A percentile compares a stretch with the other conserved stretches of the same genome.
phyloP scores from a whole-genome alignment of 2,888 invertebrate species.

The Brachylomia viminalis region DNA sequence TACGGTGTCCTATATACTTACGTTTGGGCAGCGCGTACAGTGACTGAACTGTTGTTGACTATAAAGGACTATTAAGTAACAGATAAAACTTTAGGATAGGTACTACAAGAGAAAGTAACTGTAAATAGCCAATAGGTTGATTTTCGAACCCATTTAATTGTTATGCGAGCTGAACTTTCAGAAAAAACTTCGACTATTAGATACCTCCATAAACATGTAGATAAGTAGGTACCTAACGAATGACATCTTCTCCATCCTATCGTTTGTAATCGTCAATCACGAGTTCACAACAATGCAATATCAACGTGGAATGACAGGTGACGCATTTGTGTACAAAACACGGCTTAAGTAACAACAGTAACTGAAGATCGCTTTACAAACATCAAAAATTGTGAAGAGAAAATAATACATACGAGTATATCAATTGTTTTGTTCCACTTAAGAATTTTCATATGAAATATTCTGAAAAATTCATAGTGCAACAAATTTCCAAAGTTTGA shows the following conservation, averaged over 20 bases:
- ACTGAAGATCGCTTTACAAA: conserved; percentile 22
- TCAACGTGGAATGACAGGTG: conserved; percentile 54
- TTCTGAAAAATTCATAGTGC: too few relatives aligned
- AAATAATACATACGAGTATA: neutral
- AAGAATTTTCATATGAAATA: too few relatives aligned
- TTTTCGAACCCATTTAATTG: conserved; percentile 6
- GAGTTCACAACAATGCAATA: conserved; percentile 42
- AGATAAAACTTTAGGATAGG: conserved; percentile 1
- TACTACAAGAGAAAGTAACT: conserved; percentile 4
- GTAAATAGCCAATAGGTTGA: conserved; percentile 3
- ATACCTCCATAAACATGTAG: neutral
- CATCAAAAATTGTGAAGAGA: conserved; percentile 16
- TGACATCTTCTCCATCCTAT: conserved; percentile 27
- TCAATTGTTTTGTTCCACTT: conserved; percentile 16
- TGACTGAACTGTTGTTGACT: conserved; percentile 5
- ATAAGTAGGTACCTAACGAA: conserved; percentile 23
- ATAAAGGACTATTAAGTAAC: neutral
- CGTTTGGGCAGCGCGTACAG: too few relatives aligned
- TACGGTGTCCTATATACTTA: too few relatives aligned
- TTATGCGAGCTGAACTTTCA: conserved; percentile 20
- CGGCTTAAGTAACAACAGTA: conserved; percentile 32
- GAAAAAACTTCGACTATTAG: neutral
- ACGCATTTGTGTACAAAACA: conserved; percentile 51
- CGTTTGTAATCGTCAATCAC: conserved; percentile 41
- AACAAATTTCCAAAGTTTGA: too few relatives aligned